Conservation (phyloP, 2,113 vertebrate species). For the Progne subis region DNA sequence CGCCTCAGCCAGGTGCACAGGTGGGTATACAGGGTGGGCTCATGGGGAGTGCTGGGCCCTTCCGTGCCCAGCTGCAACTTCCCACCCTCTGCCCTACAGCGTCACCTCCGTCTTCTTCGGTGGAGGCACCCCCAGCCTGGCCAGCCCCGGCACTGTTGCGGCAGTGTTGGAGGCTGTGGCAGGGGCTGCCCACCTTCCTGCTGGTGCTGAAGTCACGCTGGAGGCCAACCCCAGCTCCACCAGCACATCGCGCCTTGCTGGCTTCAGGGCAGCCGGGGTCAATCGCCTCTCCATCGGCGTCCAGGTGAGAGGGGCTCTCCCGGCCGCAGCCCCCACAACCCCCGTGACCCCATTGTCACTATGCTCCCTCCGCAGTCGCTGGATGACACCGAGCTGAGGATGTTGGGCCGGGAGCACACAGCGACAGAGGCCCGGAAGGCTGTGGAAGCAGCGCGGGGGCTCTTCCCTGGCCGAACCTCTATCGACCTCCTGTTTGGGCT, state of each 20-base stretch:
- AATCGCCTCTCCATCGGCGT: conserved; percentile 91
- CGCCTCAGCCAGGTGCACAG: conserved; percentile 80
- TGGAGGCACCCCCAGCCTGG: conserved; percentile 91
- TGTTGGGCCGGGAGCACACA: conserved; percentile 86
- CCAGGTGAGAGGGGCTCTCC: conserved; percentile 77
- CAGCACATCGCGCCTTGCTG: conserved; percentile 62
- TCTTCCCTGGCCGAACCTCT: conserved; percentile 86
- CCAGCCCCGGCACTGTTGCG: conserved; percentile 79
- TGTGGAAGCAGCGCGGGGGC: conserved; percentile 73
- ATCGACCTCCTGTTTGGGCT: conserved; percentile 90
- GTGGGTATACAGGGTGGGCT: conserved; percentile 45
- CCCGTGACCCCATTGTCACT: accelerated
- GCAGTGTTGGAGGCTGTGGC: conserved; percentile 81
- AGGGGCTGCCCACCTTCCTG: conserved; percentile 49
- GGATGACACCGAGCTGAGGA: conserved; percentile 76
- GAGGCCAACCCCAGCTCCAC: conserved; percentile 89
- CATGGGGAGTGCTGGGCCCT: accelerated
- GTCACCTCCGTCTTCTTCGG: conserved; percentile 91
- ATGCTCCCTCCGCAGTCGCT: conserved; percentile 74
- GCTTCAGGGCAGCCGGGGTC: conserved; percentile 80
- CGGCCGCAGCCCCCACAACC: accelerated
- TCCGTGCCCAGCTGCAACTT: background rate
- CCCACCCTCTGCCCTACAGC: conserved; percentile 57
- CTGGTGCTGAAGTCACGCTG: conserved; percentile 81
- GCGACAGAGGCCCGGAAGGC: conserved; percentile 75